These are phyloP conservation scores for Thermophis baileyi DNA, from an alignment of 2,113 vertebrate species.

Conservation along the genomic window DNA sequence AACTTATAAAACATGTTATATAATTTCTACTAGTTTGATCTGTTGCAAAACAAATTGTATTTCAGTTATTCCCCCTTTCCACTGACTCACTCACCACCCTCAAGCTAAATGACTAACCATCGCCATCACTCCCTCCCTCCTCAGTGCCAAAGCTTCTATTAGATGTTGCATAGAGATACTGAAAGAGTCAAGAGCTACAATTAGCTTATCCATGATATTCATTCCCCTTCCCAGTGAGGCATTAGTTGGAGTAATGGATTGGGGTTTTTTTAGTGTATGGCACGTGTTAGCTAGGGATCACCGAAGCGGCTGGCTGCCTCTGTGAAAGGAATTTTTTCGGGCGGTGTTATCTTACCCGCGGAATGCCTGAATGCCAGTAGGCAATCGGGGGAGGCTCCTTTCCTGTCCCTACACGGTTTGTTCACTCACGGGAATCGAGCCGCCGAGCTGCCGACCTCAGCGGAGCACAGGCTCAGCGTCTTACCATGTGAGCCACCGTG, in stretches of 20 bases:
- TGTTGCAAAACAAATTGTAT: background rate
- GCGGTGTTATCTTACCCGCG: too few relatives aligned
- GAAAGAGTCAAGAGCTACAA: background rate
- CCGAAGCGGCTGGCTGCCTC: too few relatives aligned
- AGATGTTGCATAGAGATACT: background rate
- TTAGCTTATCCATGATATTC: background rate
- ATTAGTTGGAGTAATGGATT: background rate
- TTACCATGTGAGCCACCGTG: too few relatives aligned
- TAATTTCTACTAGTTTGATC: background rate
- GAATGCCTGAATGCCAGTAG: too few relatives aligned
- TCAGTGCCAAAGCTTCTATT: background rate
- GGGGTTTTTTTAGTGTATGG: too few relatives aligned
- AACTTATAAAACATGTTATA: background rate
- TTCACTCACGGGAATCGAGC: too few relatives aligned
- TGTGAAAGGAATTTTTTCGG: too few relatives aligned
- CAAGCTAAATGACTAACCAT: background rate
- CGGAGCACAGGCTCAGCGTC: too few relatives aligned
- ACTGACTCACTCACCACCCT: background rate
- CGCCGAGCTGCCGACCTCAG: too few relatives aligned
- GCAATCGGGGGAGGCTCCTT: too few relatives aligned
- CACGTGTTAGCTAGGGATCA: too few relatives aligned
- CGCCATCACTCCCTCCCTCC: background rate
- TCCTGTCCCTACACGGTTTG: too few relatives aligned
- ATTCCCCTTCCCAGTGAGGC: background rate
- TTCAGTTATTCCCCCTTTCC: background rate